Percentiles rank a stretch among this genome's conserved stretches.
phyloP scores from a whole-genome alignment of 2,888 invertebrate genomes.

The Agrotis ipsilon region DNA sequence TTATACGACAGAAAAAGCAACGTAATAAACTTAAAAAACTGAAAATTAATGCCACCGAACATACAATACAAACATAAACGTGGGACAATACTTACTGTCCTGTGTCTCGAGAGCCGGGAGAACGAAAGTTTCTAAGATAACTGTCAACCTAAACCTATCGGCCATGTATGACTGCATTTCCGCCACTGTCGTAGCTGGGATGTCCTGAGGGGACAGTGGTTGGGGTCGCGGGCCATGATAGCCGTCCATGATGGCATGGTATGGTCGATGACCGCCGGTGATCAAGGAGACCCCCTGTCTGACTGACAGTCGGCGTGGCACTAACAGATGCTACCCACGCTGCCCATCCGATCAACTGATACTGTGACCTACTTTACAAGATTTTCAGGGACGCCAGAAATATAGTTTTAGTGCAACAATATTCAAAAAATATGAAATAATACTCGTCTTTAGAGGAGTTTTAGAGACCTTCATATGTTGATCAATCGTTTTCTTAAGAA shows the following conservation, averaged over 20 bases:
- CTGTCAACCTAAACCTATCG: not conserved
- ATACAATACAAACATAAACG: not conserved
- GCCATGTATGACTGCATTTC: slow-evolving; percentile 6
- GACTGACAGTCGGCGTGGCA: not conserved
- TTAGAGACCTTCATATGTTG: not conserved
- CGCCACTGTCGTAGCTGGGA: slow-evolving; percentile 3
- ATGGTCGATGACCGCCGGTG: not conserved
- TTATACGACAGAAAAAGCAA: no score
- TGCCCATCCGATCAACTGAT: not conserved
- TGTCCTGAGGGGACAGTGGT: not conserved
- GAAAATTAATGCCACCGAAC: not conserved
- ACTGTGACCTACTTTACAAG: slow-evolving; percentile 26
- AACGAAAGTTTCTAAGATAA: slow-evolving; percentile 11
- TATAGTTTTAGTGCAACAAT: not conserved
- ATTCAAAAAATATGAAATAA: not conserved
- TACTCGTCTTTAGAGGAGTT: not conserved
- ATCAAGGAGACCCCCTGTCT: not conserved
- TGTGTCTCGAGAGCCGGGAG: not conserved
- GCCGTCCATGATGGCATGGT: not conserved
- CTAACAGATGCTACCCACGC: not conserved
- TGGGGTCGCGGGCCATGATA: no score
- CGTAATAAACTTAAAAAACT: not conserved
- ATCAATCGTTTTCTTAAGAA: not conserved
- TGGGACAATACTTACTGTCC: slow-evolving; percentile 11
- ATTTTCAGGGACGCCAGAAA: not conserved